These are phyloP conservation scores for Cosmopolites sordidus DNA, from an alignment of 2,888 invertebrate species.

Conservation along the genomic window DNA sequence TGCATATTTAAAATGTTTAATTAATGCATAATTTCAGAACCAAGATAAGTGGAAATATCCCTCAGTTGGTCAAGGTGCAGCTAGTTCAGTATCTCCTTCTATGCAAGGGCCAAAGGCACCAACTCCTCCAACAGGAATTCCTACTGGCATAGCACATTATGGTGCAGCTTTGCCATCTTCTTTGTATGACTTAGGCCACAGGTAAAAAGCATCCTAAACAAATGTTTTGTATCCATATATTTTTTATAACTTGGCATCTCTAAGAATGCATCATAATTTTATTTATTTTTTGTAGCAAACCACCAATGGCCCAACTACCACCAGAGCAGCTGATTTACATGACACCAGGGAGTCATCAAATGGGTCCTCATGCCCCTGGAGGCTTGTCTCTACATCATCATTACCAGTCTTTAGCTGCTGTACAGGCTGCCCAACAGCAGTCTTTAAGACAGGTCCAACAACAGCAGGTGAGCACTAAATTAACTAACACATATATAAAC, in stretches of 20 bases:
- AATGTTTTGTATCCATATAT: not conserved
- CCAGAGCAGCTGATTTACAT: conserved; percentile 59
- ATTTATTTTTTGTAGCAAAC: conserved; percentile 46
- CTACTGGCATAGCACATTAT: conserved; percentile 42
- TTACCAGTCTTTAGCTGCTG: conserved; percentile 36
- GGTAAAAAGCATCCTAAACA: too few relatives aligned
- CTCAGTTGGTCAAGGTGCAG: conserved; percentile 23
- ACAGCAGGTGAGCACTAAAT: conserved; percentile 33
- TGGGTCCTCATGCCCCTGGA: conserved; percentile 45
- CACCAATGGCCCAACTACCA: conserved; percentile 45
- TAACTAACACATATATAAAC: too few relatives aligned
- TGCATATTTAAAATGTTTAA: not conserved
- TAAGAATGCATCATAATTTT: not conserved
- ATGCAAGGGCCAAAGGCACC: conserved; percentile 46
- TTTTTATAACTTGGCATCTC: not conserved
- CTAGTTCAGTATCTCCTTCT: conserved; percentile 18
- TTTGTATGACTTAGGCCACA: conserved; percentile 21
- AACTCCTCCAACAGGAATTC: conserved; percentile 49
- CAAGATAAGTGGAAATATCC: conserved; percentile 85
- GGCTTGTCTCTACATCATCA: conserved; percentile 42
- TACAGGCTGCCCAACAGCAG: conserved; percentile 45
- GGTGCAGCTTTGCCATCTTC: conserved; percentile 24
- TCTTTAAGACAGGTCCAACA: conserved; percentile 30
- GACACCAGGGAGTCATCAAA: conserved; percentile 48
- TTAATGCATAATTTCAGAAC: conserved; percentile 59